These are phyloP conservation scores for Neolamprologus multifasciatus DNA, from an alignment of 2,797 vertebrate genomes.

Conservation along the genomic window DNA sequence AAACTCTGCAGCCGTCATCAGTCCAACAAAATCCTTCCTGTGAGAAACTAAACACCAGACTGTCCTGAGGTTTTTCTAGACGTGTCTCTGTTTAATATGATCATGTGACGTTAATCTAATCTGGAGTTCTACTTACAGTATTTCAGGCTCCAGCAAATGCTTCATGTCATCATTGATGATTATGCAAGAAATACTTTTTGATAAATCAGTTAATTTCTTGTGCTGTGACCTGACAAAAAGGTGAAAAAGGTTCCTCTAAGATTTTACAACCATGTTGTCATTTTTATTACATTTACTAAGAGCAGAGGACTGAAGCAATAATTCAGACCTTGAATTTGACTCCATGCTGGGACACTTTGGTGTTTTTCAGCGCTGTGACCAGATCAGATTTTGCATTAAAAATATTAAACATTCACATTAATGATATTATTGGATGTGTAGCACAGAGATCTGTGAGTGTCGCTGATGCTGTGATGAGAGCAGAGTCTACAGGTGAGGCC, in stretches of 20 bases:
- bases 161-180: rapidly evolving
- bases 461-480: too few relatives aligned
- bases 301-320: neutral
- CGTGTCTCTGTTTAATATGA: neutral
- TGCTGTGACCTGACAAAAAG: neutral
- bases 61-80: neutral
- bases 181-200: rapidly evolving
- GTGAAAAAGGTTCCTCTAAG: neutral
- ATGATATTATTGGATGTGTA: neutral
- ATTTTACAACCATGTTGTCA: rapidly evolving
- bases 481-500: rapidly evolving
- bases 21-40: neutral
- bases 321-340: rapidly evolving
- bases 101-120: rapidly evolving
- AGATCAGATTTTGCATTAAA: rapidly evolving
- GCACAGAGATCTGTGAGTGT: neutral
- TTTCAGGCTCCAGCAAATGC: neutral
- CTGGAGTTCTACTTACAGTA: neutral
- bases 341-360: neutral
- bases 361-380: rapidly evolving
- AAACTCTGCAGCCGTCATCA: rapidly evolving
- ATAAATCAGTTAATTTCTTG: rapidly evolving
- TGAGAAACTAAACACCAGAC: neutral
- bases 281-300: neutral
- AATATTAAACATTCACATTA: rapidly evolving